Evolutionary conservation across 1,140 invertebrate genomes (phyloP).

Genomic region (Arctopsyche grandis): DNA sequence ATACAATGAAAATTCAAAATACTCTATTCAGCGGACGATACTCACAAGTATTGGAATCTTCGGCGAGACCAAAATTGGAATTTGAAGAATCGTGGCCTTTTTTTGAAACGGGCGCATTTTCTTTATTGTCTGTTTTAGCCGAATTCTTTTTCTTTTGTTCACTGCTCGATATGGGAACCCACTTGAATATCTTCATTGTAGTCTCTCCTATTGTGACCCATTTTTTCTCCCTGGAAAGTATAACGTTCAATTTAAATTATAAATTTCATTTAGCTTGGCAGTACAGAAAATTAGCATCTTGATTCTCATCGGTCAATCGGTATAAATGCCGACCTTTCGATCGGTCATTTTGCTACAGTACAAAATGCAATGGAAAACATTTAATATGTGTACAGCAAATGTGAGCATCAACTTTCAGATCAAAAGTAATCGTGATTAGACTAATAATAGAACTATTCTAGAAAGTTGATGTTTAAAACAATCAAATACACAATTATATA

Average conservation of each 20-base stretch:
- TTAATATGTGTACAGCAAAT: too few relatives aligned
- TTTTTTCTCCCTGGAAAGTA: slow-evolving; percentile 89
- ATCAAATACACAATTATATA: too few relatives aligned
- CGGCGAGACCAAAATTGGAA: slow-evolving; percentile 83
- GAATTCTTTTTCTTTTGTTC: slow-evolving; percentile 77
- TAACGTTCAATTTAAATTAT: slow-evolving; percentile 37
- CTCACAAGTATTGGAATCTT: slow-evolving; percentile 90
- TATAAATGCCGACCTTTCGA: neutral
- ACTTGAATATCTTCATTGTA: slow-evolving; percentile 98
- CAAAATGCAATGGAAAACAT: too few relatives aligned
- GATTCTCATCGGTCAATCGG: slow-evolving; percentile 6
- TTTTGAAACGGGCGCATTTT: slow-evolving; percentile 77
- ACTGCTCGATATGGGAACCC: slow-evolving; percentile 89
- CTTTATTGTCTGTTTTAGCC: slow-evolving; percentile 78
- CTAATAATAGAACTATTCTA: too few relatives aligned
- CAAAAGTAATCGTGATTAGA: too few relatives aligned
- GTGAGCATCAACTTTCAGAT: too few relatives aligned
- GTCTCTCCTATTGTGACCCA: slow-evolving; percentile 98
- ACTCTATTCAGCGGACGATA: neutral
- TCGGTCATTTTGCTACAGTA: too few relatives aligned
- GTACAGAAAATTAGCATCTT: too few relatives aligned
- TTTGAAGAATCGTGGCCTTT: slow-evolving; percentile 78
- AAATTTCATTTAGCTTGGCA: too few relatives aligned
- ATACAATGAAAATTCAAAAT: neutral
- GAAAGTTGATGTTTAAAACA: too few relatives aligned